Percentiles rank a stretch among this genome's conserved stretches.
Evolutionary conservation across 2,113 vertebrate genomes (phyloP).

Genomic region (Platysteira castanea): DNA sequence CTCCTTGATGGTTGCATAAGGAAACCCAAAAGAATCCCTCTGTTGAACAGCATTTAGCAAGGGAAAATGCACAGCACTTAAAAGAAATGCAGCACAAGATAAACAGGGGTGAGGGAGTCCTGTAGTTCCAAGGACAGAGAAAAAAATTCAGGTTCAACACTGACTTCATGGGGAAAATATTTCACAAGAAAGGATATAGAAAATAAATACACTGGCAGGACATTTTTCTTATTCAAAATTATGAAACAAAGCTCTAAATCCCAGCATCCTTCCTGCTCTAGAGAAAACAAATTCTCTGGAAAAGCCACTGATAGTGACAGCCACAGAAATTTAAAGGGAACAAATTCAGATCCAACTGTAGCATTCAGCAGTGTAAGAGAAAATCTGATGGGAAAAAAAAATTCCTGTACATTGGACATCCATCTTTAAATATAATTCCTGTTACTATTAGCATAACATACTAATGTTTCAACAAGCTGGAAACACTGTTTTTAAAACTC

Average conservation of each 20-base stretch:
- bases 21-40: background rate
- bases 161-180: background rate
- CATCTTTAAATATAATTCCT: background rate
- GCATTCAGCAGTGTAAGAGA: background rate
- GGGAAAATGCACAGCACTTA: background rate
- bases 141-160: background rate
- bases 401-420: background rate
- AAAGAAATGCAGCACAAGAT: background rate
- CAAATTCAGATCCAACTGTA: background rate
- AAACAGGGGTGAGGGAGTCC: background rate
- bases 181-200: background rate
- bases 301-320: background rate
- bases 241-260: background rate
- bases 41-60: background rate
- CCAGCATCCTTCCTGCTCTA: background rate
- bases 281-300: background rate
- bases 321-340: background rate
- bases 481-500: background rate
- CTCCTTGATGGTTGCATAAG: background rate
- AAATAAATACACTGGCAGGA: background rate
- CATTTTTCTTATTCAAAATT: background rate
- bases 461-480: background rate
- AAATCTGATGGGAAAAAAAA: background rate
- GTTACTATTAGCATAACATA: background rate
- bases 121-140: background rate